Evolutionary conservation across 2,888 invertebrate genomes (phyloP).

Genomic region (Pardosa pseudoannulata): DNA sequence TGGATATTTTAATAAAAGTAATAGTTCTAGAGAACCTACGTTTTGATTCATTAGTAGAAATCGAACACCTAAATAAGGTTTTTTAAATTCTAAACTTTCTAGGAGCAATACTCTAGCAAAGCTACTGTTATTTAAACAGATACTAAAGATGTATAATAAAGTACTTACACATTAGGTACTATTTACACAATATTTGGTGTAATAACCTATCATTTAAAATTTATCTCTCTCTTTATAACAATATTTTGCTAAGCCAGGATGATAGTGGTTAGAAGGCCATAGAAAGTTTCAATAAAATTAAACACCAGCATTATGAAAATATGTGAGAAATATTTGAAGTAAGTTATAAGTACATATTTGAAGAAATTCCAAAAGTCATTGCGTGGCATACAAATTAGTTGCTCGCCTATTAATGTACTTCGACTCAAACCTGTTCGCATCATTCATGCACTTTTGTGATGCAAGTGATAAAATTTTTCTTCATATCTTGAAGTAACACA

Average conservation of each 20-base stretch:
- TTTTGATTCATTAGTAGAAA: background rate
- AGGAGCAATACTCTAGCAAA: background rate
- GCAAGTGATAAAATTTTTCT: background rate
- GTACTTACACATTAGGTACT: background rate
- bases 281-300: slow-evolving; percentile 11
- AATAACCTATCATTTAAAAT: background rate
- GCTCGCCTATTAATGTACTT: background rate
- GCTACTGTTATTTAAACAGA: background rate
- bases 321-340: slow-evolving; percentile 9
- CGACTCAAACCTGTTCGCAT: background rate
- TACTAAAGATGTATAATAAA: background rate
- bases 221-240: slow-evolving; percentile 3
- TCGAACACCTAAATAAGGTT: background rate
- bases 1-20: background rate
- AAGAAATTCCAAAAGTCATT: background rate
- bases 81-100: background rate
- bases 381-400: background rate
- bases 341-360: background rate
- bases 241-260: slow-evolving; percentile 24
- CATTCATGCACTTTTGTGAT: background rate
- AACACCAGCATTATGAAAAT: slow-evolving; percentile 24
- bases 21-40: background rate
- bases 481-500: background rate
- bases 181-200: slow-evolving; percentile 1
- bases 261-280: slow-evolving; percentile 13